These are phyloP conservation scores for Pan troglodytes DNA, from an alignment of 2,113 vertebrate genomes.

Conservation along the genomic window DNA sequence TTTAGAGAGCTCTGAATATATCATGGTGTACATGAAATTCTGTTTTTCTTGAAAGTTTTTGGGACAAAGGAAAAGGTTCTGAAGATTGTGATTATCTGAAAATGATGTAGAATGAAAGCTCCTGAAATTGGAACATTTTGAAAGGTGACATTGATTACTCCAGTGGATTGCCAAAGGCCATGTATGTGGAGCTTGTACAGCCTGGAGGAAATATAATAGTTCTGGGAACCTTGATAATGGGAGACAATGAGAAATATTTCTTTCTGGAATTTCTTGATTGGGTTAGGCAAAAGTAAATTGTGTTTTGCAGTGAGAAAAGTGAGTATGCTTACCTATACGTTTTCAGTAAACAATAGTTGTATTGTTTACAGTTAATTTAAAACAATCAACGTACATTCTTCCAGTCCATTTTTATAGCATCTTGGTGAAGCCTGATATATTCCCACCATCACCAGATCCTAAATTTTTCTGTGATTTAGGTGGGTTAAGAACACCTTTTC, in stretches of 20 bases:
- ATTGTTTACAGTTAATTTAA: not conserved
- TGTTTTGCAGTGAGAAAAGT: not conserved
- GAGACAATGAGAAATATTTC: not conserved
- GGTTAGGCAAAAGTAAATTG: not conserved
- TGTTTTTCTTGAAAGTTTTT: not conserved
- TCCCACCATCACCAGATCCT: not conserved
- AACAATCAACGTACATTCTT: not conserved
- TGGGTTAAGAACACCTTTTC: not conserved
- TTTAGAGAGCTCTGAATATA: not conserved
- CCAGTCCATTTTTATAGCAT: not conserved
- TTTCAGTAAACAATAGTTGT: not conserved
- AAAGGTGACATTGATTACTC: not conserved
- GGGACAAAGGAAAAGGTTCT: not conserved
- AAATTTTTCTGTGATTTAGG: not conserved
- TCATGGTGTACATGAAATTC: not conserved
- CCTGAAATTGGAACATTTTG: not conserved
- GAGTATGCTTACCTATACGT: not conserved
- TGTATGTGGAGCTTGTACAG: not conserved
- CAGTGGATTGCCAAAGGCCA: not conserved
- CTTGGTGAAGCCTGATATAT: fast-evolving
- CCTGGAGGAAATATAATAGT: not conserved
- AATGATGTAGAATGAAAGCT: not conserved
- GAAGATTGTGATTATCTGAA: not conserved
- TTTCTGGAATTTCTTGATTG: not conserved
- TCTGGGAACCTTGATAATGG: not conserved